These are phyloP conservation scores for Cherax destructor DNA, from an alignment of 1,140 invertebrate genomes.

Conservation along the genomic window DNA sequence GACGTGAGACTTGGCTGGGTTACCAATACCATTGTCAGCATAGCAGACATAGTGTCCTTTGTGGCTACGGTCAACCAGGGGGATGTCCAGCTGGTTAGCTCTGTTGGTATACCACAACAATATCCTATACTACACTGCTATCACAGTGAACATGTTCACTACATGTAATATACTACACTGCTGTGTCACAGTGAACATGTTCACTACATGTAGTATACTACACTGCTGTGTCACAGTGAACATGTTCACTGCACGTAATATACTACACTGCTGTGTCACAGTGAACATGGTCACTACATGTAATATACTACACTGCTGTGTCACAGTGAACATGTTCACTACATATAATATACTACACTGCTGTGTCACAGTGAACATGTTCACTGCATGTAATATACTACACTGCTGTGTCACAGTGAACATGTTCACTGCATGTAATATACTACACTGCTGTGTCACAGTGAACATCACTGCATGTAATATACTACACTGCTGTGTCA, in stretches of 20 bases:
- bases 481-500: not conserved
- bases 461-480: too few relatives aligned
- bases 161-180: too few relatives aligned
- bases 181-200: too few relatives aligned
- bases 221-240: not conserved
- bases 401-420: not conserved
- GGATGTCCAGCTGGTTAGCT: constrained; percentile 70
- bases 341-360: too few relatives aligned
- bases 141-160: not conserved
- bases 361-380: too few relatives aligned
- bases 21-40: constrained; percentile 65
- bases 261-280: too few relatives aligned
- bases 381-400: too few relatives aligned
- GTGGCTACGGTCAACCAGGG: constrained; percentile 53
- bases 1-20: constrained; percentile 61
- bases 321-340: not conserved
- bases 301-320: not conserved
- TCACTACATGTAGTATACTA: too few relatives aligned
- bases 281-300: too few relatives aligned
- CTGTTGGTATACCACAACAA: constrained; percentile 7
- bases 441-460: too few relatives aligned
- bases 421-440: not conserved
- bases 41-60: constrained; percentile 68
- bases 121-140: not conserved
- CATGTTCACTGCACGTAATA: not conserved